Percentiles rank a stretch among this genome's conserved stretches.
Conservation (phyloP, 2,797 vertebrate genomes). For the Anolis apletophallus region DNA sequence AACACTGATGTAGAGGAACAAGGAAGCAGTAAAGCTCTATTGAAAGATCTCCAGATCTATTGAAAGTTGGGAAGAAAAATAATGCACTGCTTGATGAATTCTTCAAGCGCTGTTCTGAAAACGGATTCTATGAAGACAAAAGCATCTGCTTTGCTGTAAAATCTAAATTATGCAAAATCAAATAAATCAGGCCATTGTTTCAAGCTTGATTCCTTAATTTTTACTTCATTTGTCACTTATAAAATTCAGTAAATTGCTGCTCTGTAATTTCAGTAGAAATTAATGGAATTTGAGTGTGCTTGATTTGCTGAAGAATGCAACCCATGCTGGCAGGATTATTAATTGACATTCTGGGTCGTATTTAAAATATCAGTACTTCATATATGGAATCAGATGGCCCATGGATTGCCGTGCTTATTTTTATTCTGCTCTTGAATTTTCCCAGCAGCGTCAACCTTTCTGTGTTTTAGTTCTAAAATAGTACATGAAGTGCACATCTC, state of each 20-base stretch:
- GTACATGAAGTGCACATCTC: background rate
- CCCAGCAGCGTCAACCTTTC: background rate
- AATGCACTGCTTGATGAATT: constrained; percentile 21
- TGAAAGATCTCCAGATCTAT: constrained; percentile 29
- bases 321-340: background rate
- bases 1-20: constrained; percentile 21
- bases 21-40: constrained; percentile 53
- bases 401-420: background rate
- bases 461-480: background rate
- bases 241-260: background rate
- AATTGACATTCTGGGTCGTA: background rate
- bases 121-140: background rate
- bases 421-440: background rate
- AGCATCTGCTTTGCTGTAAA: background rate
- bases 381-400: background rate
- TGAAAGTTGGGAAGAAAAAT: constrained; percentile 50
- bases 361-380: background rate
- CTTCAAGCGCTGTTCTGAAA: constrained; percentile 28
- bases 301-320: background rate
- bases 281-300: background rate
- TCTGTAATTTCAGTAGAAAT: background rate
- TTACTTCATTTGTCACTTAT: background rate
- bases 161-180: background rate
- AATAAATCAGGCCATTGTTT: background rate
- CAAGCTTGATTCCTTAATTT: background rate